Base-by-base conservation (phyloP, 30 jellyfish, hydroid and myxozoan species). In the Aurelia sp. region DNA sequence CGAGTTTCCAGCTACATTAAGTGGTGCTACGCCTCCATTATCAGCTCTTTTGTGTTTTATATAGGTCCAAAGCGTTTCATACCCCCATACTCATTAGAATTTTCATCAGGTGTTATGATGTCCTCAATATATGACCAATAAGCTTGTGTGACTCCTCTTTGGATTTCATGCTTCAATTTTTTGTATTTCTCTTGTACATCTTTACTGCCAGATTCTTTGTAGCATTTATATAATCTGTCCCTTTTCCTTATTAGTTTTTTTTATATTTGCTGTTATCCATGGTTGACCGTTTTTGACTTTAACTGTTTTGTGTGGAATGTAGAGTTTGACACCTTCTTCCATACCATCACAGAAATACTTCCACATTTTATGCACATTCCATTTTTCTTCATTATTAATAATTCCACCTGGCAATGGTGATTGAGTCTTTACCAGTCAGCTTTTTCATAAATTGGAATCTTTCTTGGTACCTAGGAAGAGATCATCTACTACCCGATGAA, bases 171-270 rank as follows among this genome's bases (percentile, higher is more conserved):
- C 16, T 67, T 8, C 78, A 67, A 15, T 22, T 67, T 67, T 67
- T 21, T 67, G 78, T 67, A 67, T 67, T n/a, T n/a, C 51, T 67
- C 78, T 22, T 67, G 78, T 8, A 67, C 51, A 8, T 67, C 78
- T 67, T 67, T 67, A 35, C 51, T 67, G 78, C 78, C 78, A 67
- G 78, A 22, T 22, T 35, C 13, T 35, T 69, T 69, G 24, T 69
- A 69, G 81, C 63, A 11, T 41, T 35, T 69, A 30, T 35, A 12
- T 20, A 4, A 4, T 3, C 30, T 69, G 63, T 12, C 78, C 18
- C 55, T 31, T 69, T 35, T 69, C 61, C 31, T 5, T 57, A 65
- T 27, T 6, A 41, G 22, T 38, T 33, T 69, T 38, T 30, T 69
- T 63, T 63, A 69, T 8, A 24, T 61, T 35, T 69, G 81, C 4